A percentile compares a stretch with the other conserved stretches of the same genome.
phyloP scores from a whole-genome alignment of 2,888 invertebrate genomes.

The Sisyra nigra region DNA sequence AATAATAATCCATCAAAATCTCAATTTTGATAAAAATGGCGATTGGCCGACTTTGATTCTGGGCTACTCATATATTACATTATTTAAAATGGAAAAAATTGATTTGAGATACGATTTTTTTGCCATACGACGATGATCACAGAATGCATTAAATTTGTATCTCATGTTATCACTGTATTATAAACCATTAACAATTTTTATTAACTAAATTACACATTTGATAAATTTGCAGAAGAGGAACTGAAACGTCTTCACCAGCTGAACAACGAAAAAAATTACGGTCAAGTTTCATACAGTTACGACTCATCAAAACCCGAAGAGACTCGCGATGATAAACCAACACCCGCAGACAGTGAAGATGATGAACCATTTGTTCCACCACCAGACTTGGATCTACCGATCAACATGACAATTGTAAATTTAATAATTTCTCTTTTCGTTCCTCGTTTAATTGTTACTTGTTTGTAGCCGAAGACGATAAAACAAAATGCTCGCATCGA shows the following conservation, averaged over 20 bases:
- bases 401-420: slow-evolving; percentile 53
- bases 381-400: slow-evolving; percentile 56
- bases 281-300: slow-evolving; percentile 65
- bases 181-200: too few species aligned
- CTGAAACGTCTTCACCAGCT: slow-evolving; percentile 66
- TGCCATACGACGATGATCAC: too few species aligned
- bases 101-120: too few species aligned
- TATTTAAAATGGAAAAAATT: too few species aligned
- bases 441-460: slow-evolving; percentile 11
- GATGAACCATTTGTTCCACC: slow-evolving; percentile 65
- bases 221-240: slow-evolving; percentile 61
- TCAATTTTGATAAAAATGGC: too few species aligned
- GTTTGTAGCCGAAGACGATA: slow-evolving; percentile 60
- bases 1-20: too few species aligned
- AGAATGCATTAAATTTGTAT: too few species aligned
- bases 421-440: background rate
- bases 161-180: too few species aligned
- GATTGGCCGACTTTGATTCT: too few species aligned
- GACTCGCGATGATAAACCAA: slow-evolving; percentile 24
- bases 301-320: slow-evolving; percentile 35
- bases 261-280: slow-evolving; percentile 30
- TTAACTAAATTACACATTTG: too few species aligned
- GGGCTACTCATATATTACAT: too few species aligned
- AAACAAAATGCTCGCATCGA: slow-evolving; percentile 90
- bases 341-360: slow-evolving; percentile 30